These are phyloP conservation scores for Cydia pomonella DNA, from an alignment of 1,140 invertebrate genomes.

Conservation along the genomic window DNA sequence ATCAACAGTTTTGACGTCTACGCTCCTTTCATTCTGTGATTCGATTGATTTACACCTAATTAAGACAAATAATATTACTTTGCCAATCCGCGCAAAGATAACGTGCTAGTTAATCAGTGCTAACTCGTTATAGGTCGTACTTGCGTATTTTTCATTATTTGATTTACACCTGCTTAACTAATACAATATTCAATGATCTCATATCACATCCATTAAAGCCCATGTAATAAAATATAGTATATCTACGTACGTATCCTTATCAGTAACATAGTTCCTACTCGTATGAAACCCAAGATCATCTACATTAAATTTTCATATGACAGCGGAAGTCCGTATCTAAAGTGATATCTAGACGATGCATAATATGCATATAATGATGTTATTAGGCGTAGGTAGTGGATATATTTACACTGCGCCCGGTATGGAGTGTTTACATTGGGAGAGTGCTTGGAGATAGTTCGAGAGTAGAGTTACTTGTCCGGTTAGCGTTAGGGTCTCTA, in stretches of 20 bases:
- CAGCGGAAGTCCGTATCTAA: conserved; percentile 21
- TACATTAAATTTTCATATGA: conserved; percentile 17
- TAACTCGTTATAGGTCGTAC: too few species aligned
- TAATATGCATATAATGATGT: conserved; percentile 19
- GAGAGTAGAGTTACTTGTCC: not conserved
- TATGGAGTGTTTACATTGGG: not conserved
- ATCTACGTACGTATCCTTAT: not conserved
- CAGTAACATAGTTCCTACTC: not conserved
- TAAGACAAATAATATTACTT: too few species aligned
- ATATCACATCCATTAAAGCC: not conserved
- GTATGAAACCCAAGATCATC: not conserved
- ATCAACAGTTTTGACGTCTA: too few species aligned
- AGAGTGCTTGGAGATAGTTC: conserved; percentile 3
- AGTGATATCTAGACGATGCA: conserved; percentile 21
- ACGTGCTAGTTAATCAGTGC: too few species aligned
- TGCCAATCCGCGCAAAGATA: too few species aligned
- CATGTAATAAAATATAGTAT: too few species aligned
- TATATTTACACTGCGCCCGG: not conserved
- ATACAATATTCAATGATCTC: not conserved
- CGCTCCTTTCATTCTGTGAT: too few species aligned
- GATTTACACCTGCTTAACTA: too few species aligned
- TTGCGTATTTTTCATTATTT: too few species aligned
- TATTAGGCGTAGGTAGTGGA: conserved; percentile 17
- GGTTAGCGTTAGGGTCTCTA: too few species aligned
- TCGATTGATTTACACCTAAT: too few species aligned